phyloP scores from a whole-genome alignment of 2,113 vertebrate species.

The Mirza zaza region DNA sequence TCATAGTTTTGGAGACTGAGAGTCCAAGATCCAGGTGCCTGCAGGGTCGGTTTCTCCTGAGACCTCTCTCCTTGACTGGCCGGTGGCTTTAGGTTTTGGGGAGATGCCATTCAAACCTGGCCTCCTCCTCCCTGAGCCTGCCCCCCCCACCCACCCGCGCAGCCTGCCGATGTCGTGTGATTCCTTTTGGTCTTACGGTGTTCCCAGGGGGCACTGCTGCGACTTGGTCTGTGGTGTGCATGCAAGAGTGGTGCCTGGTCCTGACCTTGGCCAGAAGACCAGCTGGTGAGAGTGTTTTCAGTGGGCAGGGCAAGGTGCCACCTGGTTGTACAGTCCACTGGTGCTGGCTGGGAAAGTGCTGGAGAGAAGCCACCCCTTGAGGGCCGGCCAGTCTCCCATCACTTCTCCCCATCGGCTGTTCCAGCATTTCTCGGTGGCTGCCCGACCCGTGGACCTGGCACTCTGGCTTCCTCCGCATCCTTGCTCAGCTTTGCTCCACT shows the following conservation, averaged over 20 bases:
- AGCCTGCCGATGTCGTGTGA: neutral
- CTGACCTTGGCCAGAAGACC: no score
- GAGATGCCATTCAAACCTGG: neutral
- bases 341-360: accelerated
- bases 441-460: accelerated
- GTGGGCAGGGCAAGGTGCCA: no score
- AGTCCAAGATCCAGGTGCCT: neutral
- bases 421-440: no score
- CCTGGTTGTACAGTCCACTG: accelerated
- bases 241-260: neutral
- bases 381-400: neutral
- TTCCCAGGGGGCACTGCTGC: neutral
- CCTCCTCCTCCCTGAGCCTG: no score
- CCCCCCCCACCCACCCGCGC: no score
- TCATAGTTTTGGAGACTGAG: neutral
- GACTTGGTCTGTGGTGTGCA: accelerated
- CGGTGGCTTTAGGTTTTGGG: neutral
- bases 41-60: neutral
- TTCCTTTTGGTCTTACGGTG: neutral
- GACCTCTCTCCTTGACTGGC: neutral
- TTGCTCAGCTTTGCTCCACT: neutral
- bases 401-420: accelerated
- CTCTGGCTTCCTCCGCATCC: neutral
- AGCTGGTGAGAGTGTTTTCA: neutral
- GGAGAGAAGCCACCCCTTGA: neutral